phyloP scores from a whole-genome alignment of 2,797 vertebrate genomes.

The Microctenopoma stevenorrisi region DNA sequence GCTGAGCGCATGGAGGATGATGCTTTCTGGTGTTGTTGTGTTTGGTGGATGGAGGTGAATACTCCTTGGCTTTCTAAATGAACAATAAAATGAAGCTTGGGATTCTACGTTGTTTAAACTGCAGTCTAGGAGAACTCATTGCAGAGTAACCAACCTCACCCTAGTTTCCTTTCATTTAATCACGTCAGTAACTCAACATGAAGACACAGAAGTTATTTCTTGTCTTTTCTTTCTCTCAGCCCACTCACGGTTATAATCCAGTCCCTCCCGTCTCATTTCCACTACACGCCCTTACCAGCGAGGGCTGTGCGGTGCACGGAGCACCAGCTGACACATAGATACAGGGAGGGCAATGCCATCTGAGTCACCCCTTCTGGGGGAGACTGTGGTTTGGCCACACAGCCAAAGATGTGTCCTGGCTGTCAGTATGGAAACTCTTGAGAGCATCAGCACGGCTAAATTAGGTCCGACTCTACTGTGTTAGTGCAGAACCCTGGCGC shows the following conservation, averaged over 20 bases:
- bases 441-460: slow-evolving; percentile 57
- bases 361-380: slow-evolving; percentile 29
- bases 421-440: slow-evolving; percentile 70
- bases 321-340: slow-evolving; percentile 1
- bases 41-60: too few relatives aligned
- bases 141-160: neutral
- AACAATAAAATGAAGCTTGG: too few relatives aligned
- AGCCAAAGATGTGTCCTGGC: slow-evolving; percentile 71
- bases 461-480: slow-evolving; percentile 33
- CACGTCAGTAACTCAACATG: neutral
- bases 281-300: slow-evolving; percentile 40
- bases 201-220: neutral
- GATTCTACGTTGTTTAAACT: neutral
- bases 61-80: too few relatives aligned
- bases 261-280: slow-evolving; percentile 42
- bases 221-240: slow-evolving; percentile 20
- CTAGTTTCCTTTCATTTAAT: slow-evolving; percentile 11
- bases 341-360: slow-evolving; percentile 22
- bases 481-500: slow-evolving; percentile 35
- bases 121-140: neutral
- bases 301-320: slow-evolving; percentile 5
- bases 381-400: slow-evolving; percentile 71
- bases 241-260: slow-evolving; percentile 37
- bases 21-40: too few relatives aligned
- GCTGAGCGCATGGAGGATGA: too few relatives aligned